Percentiles rank a stretch among this genome's conserved stretches.
Conservation (phyloP, 2,797 vertebrate species). For the Calcarius lapponicus region DNA sequence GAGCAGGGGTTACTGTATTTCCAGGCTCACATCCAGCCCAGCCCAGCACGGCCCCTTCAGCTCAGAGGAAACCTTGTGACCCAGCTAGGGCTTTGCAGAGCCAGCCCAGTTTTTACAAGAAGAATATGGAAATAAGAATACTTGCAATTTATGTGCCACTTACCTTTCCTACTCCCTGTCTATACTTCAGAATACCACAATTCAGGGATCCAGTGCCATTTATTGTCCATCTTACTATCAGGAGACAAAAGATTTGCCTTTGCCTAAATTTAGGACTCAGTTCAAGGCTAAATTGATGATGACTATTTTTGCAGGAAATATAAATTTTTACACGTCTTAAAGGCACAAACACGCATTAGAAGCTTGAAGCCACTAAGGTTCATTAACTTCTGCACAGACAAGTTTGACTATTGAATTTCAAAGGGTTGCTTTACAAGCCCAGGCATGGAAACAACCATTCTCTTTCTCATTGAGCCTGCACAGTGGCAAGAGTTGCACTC, state of each 20-base stretch:
- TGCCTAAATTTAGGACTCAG: neutral
- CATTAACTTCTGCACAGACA: neutral
- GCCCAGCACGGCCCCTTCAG: fast-evolving
- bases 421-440: conserved; percentile 1
- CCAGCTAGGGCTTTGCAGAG: neutral
- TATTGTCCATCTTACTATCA: neutral
- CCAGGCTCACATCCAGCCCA: neutral
- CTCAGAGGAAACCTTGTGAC: neutral
- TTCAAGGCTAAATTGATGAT: neutral
- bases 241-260: neutral
- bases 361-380: neutral
- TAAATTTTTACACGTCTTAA: neutral
- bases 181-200: neutral
- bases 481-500: neutral
- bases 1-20: neutral
- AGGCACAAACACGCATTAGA: neutral
- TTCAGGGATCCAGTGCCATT: neutral
- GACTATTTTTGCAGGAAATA: neutral
- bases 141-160: neutral
- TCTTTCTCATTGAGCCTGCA: neutral
- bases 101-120: neutral
- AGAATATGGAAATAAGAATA: neutral
- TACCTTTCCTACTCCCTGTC: neutral
- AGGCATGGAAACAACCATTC: neutral
- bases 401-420: conserved; percentile 21